A percentile compares a stretch with the other conserved stretches of the same genome.
Conservation (phyloP, 2,888 invertebrate species). For the Zhengitettix transpicula region DNA sequence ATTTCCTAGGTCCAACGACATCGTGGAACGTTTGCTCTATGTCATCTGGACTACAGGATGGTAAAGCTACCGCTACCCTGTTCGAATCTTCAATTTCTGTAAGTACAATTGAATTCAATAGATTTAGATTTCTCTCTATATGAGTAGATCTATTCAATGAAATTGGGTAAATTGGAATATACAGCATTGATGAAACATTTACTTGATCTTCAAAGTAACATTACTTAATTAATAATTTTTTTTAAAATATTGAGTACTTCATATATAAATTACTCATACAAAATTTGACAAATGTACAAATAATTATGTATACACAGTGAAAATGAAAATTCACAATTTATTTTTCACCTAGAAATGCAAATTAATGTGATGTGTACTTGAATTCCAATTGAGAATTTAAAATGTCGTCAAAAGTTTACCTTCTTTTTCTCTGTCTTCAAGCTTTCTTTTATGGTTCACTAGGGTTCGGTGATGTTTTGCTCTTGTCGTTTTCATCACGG, state of each 20-base stretch:
- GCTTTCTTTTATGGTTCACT: constrained; percentile 26
- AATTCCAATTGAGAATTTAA: not conserved
- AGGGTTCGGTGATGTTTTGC: constrained; percentile 48
- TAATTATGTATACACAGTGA: not conserved
- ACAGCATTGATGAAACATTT: too few relatives aligned
- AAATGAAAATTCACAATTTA: not conserved
- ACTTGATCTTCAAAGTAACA: too few relatives aligned
- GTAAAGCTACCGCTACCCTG: constrained; percentile 18
- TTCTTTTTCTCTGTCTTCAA: constrained; percentile 22
- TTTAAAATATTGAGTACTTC: too few relatives aligned
- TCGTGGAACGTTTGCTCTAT: constrained; percentile 38
- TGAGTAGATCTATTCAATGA: too few relatives aligned
- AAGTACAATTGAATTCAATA: not conserved
- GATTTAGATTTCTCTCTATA: too few relatives aligned
- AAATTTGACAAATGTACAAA: too few relatives aligned
- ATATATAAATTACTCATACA: too few relatives aligned
- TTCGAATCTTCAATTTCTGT: not conserved
- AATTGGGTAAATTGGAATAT: too few relatives aligned
- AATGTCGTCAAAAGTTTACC: constrained; percentile 1
- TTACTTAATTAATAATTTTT: not conserved
- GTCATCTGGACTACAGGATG: constrained; percentile 32
- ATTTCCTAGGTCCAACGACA: constrained; percentile 37
- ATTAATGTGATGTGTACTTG: not conserved
- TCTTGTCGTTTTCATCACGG: constrained; percentile 80
- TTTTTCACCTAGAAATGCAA: not conserved